Evolutionary conservation across 2,888 invertebrate genomes (phyloP), one percentile per base, ranked within the genome.

Genomic region (Mystacides longicornis): DNA sequence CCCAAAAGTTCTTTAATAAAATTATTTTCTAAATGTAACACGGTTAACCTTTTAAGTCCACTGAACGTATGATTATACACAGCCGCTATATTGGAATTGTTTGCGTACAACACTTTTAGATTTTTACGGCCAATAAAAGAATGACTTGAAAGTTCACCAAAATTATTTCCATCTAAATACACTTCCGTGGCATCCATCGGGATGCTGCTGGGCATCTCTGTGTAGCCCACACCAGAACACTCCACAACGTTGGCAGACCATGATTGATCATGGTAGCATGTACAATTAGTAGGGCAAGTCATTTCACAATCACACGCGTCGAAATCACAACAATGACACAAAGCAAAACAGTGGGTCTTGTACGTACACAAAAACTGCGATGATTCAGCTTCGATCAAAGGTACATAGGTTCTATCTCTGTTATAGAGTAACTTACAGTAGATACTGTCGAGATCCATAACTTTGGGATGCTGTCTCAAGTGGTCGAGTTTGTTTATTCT

Each of bases 271-370:
- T 93, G 93, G 77, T 93, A 95, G 69, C 96, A 96, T 58, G 89
- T 89, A 78, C 96, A 96, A 71, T 93, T 92, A 47, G 81, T 82
- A 49, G 96, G 96, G 70, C 96, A 96, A 63, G 90, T 93, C 90
- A 94, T 94, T 78, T 94, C 92, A 77, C 96, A 96, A 75, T 96
- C 96, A 77, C 96, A 96, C 52, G 93, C 93, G 71, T 93, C 94
- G 73, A 93, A 96, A 71, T 94, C 93, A 74, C 96, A 96, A 76
- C 96, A 96, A 69, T 93, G 92, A 68, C 96, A 96, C 61, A 93
- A 79, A 14, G 94, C 89, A 71, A 93, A 94, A 75, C 96, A 96
- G 71, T 94, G 93, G 42, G 89, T 88, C 73, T 88, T 88, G 74
- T 95, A 95, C 60, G 87, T 85, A 78, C 94, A 95, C 65, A 94